phyloP scores from a whole-genome alignment of 2,113 vertebrate genomes.

The Peromyscus polionotus region DNA sequence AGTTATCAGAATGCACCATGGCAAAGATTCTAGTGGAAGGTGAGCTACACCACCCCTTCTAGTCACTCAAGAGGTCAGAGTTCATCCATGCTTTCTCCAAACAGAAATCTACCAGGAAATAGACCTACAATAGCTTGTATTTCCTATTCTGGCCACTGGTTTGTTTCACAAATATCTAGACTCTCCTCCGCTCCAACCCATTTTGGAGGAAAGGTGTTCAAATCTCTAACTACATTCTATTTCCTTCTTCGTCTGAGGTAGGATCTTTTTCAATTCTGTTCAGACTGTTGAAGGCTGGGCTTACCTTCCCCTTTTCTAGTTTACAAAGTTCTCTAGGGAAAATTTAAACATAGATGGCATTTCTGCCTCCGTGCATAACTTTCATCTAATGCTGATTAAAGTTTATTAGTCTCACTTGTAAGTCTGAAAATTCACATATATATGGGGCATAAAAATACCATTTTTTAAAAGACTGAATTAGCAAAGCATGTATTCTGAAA shows the following conservation, averaged over 20 bases:
- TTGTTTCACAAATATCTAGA: not conserved
- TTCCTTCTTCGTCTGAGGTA: not conserved
- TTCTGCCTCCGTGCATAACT: not conserved
- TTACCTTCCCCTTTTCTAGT: not conserved
- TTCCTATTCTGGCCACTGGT: not conserved
- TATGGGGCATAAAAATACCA: not conserved
- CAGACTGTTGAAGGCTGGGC: not conserved
- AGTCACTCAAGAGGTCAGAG: not conserved
- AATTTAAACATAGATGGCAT: not conserved
- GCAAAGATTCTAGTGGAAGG: not conserved
- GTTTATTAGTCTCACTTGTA: not conserved
- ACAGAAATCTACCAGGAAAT: not conserved
- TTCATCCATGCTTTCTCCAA: not conserved
- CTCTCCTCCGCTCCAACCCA: not conserved
- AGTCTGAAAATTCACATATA: conserved; percentile 12
- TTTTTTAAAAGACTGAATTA: not conserved
- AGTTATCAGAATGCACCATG: not conserved
- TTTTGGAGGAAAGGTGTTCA: not conserved
- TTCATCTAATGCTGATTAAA: not conserved
- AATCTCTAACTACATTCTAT: not conserved
- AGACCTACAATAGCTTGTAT: not conserved
- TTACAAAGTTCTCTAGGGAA: conserved; percentile 3
- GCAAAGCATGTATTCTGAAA: conserved; percentile 15
- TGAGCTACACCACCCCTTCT: not conserved
- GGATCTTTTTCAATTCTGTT: not conserved